Conservation (phyloP, 2,888 invertebrate species). For the Zaprionus bogoriensis region DNA sequence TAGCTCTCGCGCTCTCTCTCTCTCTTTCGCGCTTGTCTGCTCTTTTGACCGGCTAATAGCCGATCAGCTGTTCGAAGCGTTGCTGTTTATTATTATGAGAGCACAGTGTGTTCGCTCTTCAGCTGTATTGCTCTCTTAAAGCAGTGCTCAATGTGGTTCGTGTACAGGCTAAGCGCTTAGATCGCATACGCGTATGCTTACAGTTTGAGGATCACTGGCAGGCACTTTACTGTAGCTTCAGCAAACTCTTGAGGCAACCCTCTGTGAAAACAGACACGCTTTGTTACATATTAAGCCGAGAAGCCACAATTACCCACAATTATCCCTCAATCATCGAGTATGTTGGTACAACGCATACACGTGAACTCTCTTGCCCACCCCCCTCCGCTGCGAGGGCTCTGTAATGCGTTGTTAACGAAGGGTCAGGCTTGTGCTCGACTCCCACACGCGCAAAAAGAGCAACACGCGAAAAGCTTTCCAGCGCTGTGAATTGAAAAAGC, state of each 20-base stretch:
- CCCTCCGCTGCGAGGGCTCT: conserved; percentile 15
- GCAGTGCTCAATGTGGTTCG: conserved; percentile 14
- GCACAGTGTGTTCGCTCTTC: too few species aligned
- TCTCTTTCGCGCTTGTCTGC: background rate
- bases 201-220: background rate
- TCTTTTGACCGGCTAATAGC: conserved; percentile 20
- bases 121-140: background rate
- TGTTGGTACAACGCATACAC: background rate
- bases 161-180: conserved; percentile 28
- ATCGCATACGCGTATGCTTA: background rate
- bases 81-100: background rate
- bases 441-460: conserved; percentile 18
- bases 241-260: too few species aligned
- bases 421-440: conserved; percentile 15
- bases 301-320: conserved; percentile 23
- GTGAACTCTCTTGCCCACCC: background rate
- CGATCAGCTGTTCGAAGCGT: conserved; percentile 48
- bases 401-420: conserved; percentile 45
- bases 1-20: background rate
- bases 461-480: conserved; percentile 25
- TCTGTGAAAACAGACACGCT: too few species aligned
- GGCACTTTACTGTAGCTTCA: too few species aligned
- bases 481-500: conserved; percentile 66
- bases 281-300: background rate
- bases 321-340: conserved; percentile 17